Evolutionary conservation across 2,113 vertebrate species (phyloP), one percentile per base, ranked within the genome.

Genomic region (Bubo bubo): DNA sequence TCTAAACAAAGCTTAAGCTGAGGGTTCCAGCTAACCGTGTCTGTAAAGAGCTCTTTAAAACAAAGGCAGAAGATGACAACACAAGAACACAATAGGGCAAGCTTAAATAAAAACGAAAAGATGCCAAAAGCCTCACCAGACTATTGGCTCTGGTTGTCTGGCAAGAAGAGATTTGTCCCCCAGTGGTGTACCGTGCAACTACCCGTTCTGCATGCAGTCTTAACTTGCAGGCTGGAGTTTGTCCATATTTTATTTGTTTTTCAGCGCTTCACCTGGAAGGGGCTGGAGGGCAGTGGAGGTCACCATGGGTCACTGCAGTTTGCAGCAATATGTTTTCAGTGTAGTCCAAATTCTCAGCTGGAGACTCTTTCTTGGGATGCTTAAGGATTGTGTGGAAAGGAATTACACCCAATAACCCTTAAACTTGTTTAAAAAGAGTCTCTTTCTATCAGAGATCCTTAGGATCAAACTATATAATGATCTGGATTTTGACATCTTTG

Each of bases 301-400:
- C 95, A 92, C 76, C 70, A 0, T 37, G 92, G 96, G 89, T 96
- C 96, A 96, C 93, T 95, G 92, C 92, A 91, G 75, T 94, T 96
- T 80, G 91, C 91, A 95, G 92, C 95, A 95, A 95, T 88, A 94
- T 82, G 82, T 97, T 97, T 96, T 95, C 96, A 97, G 96, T 91
- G 92, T 79, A 97, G 94, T 96, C 95, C 96, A 97, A 96, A 97
- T 97, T 98, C 96, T 97, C 97, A 96, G 97, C 93, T 97, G 97
- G 97, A 98, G 94, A 70, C 96, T 97, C 97, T 97, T 98, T 96
- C 94, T 96, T 95, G 75, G 95, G 87, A 94, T 79, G 90, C 83
- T 95, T 97, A 92, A 97, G 84, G 92, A 88, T 96, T 95, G 91
- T 94, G 58, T 96, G 90, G 88, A 79, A 88, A 82, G 95, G 60